Conservation (phyloP, 2,797 vertebrate species). For the Clarias pachynema region DNA sequence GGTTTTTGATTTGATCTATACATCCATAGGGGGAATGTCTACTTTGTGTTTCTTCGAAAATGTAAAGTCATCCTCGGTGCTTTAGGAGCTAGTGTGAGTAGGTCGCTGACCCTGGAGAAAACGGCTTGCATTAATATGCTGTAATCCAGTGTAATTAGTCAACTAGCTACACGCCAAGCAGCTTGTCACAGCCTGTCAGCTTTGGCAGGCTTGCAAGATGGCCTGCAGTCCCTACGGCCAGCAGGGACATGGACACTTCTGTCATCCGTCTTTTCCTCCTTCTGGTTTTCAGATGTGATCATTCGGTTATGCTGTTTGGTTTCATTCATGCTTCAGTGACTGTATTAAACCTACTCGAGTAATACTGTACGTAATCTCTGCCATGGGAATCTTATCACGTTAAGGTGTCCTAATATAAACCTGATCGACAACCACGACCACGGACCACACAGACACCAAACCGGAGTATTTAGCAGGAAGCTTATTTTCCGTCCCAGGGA, state of each 20-base stretch:
- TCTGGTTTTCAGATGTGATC: conserved; percentile 25
- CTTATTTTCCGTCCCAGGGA: conserved; percentile 5
- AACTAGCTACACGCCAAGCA: conserved; percentile 92
- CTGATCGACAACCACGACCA: conserved; percentile 5
- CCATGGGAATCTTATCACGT: background rate
- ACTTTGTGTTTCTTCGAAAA: conserved; percentile 51
- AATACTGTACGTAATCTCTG: background rate
- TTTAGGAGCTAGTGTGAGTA: conserved; percentile 82
- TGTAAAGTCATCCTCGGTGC: conserved; percentile 67
- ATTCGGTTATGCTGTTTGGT: background rate
- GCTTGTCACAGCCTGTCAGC: conserved; percentile 94
- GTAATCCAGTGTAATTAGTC: conserved; percentile 99
- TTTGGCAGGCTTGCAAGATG: conserved; percentile 87
- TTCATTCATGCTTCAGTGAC: background rate
- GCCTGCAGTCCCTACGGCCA: conserved; percentile 82
- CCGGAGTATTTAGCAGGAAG: conserved; percentile 14
- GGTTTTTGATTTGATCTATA: conserved; percentile 51
- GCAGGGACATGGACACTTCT: conserved; percentile 44
- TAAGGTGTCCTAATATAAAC: background rate
- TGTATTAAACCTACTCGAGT: background rate
- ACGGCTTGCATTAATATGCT: conserved; percentile 99
- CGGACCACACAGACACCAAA: conserved; percentile 6
- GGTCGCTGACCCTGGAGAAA: conserved; percentile 96
- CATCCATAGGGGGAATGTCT: conserved; percentile 40
- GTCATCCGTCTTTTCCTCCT: conserved; percentile 41